Percentiles rank a stretch among this genome's conserved stretches.
phyloP scores from a whole-genome alignment of 2,113 vertebrate species.

The Herpetotheres cachinnans region DNA sequence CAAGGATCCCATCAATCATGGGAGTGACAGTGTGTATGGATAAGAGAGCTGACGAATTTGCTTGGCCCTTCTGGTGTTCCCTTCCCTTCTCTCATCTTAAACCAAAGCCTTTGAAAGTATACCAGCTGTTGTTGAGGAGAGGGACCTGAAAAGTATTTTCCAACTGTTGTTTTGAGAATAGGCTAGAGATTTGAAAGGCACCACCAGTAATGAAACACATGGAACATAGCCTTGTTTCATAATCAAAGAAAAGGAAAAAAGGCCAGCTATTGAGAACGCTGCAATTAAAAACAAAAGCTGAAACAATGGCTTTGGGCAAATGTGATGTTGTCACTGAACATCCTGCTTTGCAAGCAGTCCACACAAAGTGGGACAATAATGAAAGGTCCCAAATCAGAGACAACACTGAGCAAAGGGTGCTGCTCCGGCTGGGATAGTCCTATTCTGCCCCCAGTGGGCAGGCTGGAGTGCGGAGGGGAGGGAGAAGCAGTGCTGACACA shows the following conservation, averaged over 20 bases:
- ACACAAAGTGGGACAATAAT: neutral
- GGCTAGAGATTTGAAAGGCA: neutral
- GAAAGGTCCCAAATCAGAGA: neutral
- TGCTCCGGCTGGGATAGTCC: neutral
- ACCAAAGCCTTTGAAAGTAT: neutral
- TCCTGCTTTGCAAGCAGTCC: neutral
- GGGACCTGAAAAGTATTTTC: neutral
- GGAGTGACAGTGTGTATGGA: constrained; percentile 29
- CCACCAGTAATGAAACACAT: neutral
- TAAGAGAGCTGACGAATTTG: neutral
- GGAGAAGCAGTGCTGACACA: neutral
- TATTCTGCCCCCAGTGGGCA: neutral
- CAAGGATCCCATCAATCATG: constrained; percentile 15
- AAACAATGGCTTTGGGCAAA: constrained; percentile 44
- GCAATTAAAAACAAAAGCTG: constrained; percentile 37
- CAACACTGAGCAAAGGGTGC: neutral
- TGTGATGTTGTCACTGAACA: neutral
- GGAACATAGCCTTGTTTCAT: neutral
- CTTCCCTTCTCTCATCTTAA: neutral
- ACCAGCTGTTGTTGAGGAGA: neutral
- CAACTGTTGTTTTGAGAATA: constrained; percentile 9
- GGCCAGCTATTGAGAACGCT: neutral
- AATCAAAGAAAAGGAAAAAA: constrained; percentile 1
- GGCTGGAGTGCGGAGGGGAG: neutral
- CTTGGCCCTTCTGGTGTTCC: neutral